Conservation (phyloP, 2,888 invertebrate genomes). For the Lithophane socia region DNA sequence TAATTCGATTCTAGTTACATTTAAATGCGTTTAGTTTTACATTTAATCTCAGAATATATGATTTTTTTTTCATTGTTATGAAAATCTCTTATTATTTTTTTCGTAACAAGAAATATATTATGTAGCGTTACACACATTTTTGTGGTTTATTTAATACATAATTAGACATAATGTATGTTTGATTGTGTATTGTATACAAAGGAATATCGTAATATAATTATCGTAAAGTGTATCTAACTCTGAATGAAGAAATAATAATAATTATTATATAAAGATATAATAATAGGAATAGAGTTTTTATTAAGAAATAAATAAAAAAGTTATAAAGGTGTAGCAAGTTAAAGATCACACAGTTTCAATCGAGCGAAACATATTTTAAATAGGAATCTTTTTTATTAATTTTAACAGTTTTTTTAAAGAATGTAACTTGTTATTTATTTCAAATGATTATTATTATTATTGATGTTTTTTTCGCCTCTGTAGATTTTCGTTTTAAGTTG, state of each 20-base stretch:
- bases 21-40: conserved; percentile 81
- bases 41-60: conserved; percentile 67
- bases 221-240: conserved; percentile 88
- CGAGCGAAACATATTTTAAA: conserved; percentile 80
- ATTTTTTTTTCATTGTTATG: conserved; percentile 70
- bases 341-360: conserved; percentile 86
- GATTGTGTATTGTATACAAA: conserved; percentile 80
- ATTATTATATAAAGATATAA: conserved; percentile 89
- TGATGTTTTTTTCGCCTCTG: conserved; percentile 86
- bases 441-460: conserved; percentile 90
- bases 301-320: conserved; percentile 89
- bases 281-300: conserved; percentile 90
- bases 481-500: conserved; percentile 86
- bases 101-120: conserved; percentile 70
- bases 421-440: conserved; percentile 90
- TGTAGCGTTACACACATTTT: conserved; percentile 71
- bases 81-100: conserved; percentile 63
- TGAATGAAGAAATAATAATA: conserved; percentile 88
- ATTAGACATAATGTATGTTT: conserved; percentile 68
- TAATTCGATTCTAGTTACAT: conserved; percentile 85
- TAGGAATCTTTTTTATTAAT: conserved; percentile 86
- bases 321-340: conserved; percentile 86
- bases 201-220: conserved; percentile 83
- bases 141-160: conserved; percentile 72
- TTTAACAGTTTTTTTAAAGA: conserved; percentile 88